Evolutionary conservation across 2,888 invertebrate genomes (phyloP).

Genomic region (Notodonta dromedarius): DNA sequence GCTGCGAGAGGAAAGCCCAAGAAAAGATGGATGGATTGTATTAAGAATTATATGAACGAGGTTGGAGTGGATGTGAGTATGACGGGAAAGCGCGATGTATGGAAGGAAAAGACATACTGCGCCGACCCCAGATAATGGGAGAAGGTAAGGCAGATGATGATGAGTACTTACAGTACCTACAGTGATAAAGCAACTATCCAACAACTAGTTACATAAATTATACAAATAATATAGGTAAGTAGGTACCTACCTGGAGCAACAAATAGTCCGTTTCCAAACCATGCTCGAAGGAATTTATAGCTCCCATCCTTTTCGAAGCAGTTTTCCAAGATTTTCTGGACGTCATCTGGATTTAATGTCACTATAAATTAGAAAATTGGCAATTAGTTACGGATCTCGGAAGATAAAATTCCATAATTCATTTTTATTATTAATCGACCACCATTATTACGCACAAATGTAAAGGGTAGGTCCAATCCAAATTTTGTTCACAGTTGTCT

Average conservation of each 20-base stretch:
- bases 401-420: neutral
- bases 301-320: constrained; percentile 68
- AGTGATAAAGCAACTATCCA: no score
- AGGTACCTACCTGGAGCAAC: constrained; percentile 60
- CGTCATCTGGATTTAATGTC: constrained; percentile 61
- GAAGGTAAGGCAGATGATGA: no score
- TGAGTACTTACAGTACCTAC: no score
- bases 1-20: no score
- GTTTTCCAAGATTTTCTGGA: constrained; percentile 65
- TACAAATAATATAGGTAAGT: no score
- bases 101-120: no score
- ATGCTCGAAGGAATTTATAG: constrained; percentile 62
- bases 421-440: neutral
- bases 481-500: constrained; percentile 47
- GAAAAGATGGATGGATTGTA: no score
- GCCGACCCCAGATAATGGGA: no score
- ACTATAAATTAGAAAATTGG: constrained; percentile 45
- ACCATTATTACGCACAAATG: constrained; percentile 46
- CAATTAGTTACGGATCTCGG: neutral
- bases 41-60: no score
- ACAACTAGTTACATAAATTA: no score
- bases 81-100: no score
- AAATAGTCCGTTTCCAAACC: constrained; percentile 73
- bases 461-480: constrained; percentile 71
- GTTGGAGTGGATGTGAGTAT: no score